A percentile compares a stretch with the other conserved stretches of the same genome.
These are phyloP conservation scores for Gonatopus flavifemur DNA, from an alignment of 1,140 invertebrate species.

Conservation along the genomic window DNA sequence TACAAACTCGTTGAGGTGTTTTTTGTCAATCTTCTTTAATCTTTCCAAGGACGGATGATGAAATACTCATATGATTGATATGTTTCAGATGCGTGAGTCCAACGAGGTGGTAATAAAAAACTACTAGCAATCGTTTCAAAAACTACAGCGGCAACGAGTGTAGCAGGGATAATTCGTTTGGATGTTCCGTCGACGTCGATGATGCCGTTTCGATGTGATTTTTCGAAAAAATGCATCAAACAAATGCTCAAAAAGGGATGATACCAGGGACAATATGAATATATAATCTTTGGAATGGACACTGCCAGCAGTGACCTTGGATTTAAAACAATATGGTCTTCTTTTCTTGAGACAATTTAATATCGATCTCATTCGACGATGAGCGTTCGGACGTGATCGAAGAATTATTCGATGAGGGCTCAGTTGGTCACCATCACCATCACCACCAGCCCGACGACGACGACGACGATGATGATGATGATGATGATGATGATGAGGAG, in stretches of 20 bases:
- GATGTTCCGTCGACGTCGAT: neutral
- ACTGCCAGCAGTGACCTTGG: slow-evolving; percentile 2
- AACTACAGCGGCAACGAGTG: neutral
- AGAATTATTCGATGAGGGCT: too few relatives aligned
- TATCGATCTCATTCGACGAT: slow-evolving; percentile 1
- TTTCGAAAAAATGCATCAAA: too few relatives aligned
- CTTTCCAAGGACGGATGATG: too few relatives aligned
- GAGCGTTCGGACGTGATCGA: slow-evolving; percentile 14
- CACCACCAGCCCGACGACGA: too few relatives aligned
- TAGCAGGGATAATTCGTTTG: slow-evolving; percentile 10
- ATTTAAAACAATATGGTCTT: neutral
- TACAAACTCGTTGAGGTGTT: slow-evolving; percentile 19
- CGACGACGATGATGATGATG: slow-evolving; percentile 11
- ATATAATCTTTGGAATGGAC: neutral
- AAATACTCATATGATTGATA: slow-evolving; percentile 6
- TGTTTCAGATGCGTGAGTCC: neutral
- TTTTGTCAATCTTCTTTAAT: slow-evolving; percentile 30
- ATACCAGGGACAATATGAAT: neutral
- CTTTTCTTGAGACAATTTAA: neutral
- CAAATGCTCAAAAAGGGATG: too few relatives aligned
- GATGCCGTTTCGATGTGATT: neutral
- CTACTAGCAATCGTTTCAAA: slow-evolving; percentile 9
- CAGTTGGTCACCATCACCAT: too few relatives aligned
- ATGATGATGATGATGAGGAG: slow-evolving; percentile 10
- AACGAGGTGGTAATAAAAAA: too few relatives aligned